Base-by-base conservation (phyloP, 2,797 vertebrate genomes). In the Eleutherodactylus coqui region DNA sequence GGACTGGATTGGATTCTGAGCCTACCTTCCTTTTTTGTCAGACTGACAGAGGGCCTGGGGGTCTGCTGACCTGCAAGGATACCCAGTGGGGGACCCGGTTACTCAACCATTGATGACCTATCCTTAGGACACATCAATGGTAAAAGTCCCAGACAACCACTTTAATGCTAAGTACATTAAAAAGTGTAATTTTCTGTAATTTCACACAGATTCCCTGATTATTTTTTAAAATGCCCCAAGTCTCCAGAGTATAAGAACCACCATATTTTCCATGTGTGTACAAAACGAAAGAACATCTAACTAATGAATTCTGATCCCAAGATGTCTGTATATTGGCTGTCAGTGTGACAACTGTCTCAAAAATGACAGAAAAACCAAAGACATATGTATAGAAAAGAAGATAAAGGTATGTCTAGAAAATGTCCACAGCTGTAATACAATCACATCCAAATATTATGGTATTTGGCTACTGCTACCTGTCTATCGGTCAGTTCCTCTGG, bases 341-440 rank as follows among this genome's bases (percentile, higher is more conserved):
- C n/a, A 45, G 27, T 8, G n/a, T 62, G 24, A 62, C 53, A 29
- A 24, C 27, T 64, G 41, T 62, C 77, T 62, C 41, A 17, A 62
- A 45, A 19, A 41, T 64, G n/a, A 29, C 27, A 67, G 29, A 10
- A 49, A 80, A 67, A 32, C 41, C 58, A n/a, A 67, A 47, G 41
- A 4, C 24, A 14, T 43, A 79, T 8, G 17, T 32, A 64, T 34
- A 45, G 60, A 29, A 67, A 34, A 34, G 29, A 80, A 80, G 27
- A 80, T 64, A 80, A 67, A 79, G 36, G 13, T 62, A 62, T 62
- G 62, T 79, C 77, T 43, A 34, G 70, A 62, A 79, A 80, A 80
- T 2, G 55, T 49, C 78, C 29, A 14, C 58, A 80, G 78, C 78
- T 34, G 60, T 45, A 64, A 79, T 24, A 64, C 53, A 79, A 64